phyloP scores from a whole-genome alignment of 2,888 invertebrate genomes.

The Rhaphigaster nebulosa region DNA sequence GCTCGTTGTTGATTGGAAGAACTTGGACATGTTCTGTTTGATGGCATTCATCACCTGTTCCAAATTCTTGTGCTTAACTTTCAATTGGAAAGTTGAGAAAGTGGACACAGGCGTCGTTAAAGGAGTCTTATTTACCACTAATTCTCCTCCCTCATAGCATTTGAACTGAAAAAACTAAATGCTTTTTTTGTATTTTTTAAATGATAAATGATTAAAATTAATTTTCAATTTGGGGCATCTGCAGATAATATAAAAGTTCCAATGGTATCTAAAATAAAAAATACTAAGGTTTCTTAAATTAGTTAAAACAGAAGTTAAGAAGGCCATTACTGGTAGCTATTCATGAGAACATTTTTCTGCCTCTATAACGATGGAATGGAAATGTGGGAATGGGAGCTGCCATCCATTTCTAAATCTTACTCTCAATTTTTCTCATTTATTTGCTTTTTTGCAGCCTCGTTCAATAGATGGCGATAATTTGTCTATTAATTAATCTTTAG shows the following conservation, averaged over 20 bases:
- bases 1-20: not conserved
- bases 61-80: not conserved
- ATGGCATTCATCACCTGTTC: not conserved
- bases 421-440: not conserved
- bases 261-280: too few species aligned
- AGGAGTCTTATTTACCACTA: not conserved
- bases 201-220: too few species aligned
- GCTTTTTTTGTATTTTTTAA: not conserved
- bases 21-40: not conserved
- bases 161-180: not conserved
- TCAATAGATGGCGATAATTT: not conserved
- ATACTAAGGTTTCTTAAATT: not conserved
- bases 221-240: too few species aligned
- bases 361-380: not conserved
- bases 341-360: not conserved
- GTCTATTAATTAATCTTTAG: not conserved
- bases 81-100: conserved; percentile 18
- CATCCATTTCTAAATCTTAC: not conserved
- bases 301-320: not conserved
- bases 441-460: not conserved
- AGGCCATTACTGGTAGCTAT: not conserved
- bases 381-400: not conserved
- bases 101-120: not conserved
- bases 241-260: too few species aligned
- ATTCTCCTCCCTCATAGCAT: not conserved